Conservation (phyloP, 1,140 invertebrate genomes). For the Ceratina calcarata region DNA sequence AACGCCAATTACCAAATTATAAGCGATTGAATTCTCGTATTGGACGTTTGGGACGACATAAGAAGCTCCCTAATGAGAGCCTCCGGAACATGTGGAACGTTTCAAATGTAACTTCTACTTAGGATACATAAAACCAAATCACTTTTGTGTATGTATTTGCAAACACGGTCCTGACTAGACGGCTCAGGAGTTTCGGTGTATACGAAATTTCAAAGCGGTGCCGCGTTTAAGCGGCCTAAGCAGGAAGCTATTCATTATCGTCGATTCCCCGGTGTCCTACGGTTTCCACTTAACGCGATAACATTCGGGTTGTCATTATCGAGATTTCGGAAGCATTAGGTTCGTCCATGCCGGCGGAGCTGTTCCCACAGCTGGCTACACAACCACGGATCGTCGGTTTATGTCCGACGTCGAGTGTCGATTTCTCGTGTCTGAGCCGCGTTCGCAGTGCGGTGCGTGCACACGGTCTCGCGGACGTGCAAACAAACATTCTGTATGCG, state of each 20-base stretch:
- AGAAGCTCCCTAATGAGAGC: no score
- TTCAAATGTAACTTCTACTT: no score
- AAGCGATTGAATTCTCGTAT: no score
- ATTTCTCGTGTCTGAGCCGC: background rate
- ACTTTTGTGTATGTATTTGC: background rate
- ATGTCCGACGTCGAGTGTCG: conserved; percentile 1
- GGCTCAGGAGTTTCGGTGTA: background rate
- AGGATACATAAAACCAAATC: background rate
- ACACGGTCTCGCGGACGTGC: background rate
- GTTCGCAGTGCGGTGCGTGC: background rate
- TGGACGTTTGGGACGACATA: no score
- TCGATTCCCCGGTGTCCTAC: background rate
- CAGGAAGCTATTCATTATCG: conserved; percentile 42
- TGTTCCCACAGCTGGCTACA: background rate
- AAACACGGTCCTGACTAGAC: background rate
- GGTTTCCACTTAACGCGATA: conserved; percentile 33
- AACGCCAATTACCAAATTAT: no score
- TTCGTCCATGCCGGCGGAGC: background rate
- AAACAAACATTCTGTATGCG: conserved; percentile 37
- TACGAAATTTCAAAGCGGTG: background rate
- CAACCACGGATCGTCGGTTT: background rate
- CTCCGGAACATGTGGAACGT: background rate
- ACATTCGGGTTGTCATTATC: conserved; percentile 21
- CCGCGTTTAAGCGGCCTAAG: background rate
- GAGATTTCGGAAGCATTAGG: conserved; percentile 6